These are phyloP conservation scores for Chouioia cunea DNA, from an alignment of 2,888 invertebrate species.

Conservation along the genomic window DNA sequence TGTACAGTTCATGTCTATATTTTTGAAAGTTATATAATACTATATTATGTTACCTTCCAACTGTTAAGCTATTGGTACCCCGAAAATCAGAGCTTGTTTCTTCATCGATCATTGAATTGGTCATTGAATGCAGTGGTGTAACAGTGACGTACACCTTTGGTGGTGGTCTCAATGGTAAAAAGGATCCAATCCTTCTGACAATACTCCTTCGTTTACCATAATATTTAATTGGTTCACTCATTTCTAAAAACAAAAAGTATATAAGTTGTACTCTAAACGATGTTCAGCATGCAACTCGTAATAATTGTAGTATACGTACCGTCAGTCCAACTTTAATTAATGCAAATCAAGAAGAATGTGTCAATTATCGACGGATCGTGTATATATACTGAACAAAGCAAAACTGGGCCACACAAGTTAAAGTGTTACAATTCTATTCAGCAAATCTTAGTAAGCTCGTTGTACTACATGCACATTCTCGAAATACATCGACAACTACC, in stretches of 20 bases:
- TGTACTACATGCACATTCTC: not conserved
- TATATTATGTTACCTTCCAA: slow-evolving; percentile 53
- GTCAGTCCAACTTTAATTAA: slow-evolving; percentile 14
- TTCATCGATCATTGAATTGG: slow-evolving; percentile 65
- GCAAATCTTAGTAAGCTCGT: not conserved
- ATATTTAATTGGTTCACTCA: slow-evolving; percentile 60
- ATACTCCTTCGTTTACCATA: slow-evolving; percentile 66
- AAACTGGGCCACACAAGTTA: slow-evolving; percentile 24
- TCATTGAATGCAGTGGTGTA: slow-evolving; percentile 66
- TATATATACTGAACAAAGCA: slow-evolving; percentile 13
- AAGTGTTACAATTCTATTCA: slow-evolving; percentile 18
- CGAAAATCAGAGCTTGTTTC: slow-evolving; percentile 57
- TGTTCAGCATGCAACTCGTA: not conserved
- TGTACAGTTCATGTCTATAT: slow-evolving; percentile 4
- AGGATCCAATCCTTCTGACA: slow-evolving; percentile 64
- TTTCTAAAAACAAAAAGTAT: slow-evolving; percentile 50
- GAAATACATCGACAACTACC: not conserved
- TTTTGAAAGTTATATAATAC: slow-evolving; percentile 34
- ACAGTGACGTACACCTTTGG: slow-evolving; percentile 67
- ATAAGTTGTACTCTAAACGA: not conserved
- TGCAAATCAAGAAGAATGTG: slow-evolving; percentile 16
- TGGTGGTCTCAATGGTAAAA: slow-evolving; percentile 64
- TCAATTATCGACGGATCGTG: slow-evolving; percentile 22
- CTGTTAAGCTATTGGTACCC: slow-evolving; percentile 56
- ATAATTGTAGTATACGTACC: slow-evolving; percentile 8